phyloP scores from a whole-genome alignment of 2,797 vertebrate genomes.

The Florisuga fusca region DNA sequence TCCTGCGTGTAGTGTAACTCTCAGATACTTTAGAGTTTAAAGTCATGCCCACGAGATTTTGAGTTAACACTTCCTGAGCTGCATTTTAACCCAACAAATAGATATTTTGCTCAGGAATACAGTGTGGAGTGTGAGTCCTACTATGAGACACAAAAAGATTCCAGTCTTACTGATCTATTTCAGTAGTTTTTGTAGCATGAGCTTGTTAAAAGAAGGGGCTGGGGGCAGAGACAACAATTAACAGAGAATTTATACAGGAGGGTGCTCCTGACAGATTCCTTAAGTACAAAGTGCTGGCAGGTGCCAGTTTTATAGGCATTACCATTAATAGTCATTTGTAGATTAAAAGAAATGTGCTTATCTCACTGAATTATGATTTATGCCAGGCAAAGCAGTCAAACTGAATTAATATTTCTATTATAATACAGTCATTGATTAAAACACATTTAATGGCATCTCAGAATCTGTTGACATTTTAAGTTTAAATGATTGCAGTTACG shows the following conservation, averaged over 20 bases:
- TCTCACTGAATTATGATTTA: slow-evolving; percentile 79
- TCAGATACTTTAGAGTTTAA: not conserved
- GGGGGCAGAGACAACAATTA: not conserved
- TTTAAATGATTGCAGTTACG: slow-evolving; percentile 80
- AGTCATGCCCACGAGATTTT: not conserved
- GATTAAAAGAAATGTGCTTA: slow-evolving; percentile 71
- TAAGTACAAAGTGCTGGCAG: slow-evolving; percentile 66
- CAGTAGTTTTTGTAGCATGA: not conserved
- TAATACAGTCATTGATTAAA: slow-evolving; percentile 80
- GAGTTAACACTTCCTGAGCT: not conserved
- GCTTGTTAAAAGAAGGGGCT: not conserved
- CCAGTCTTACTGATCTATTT: not conserved
- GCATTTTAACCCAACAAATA: not conserved
- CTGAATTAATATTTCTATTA: slow-evolving; percentile 80
- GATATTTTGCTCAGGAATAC: not conserved
- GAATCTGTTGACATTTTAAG: slow-evolving; percentile 82
- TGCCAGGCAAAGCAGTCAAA: slow-evolving; percentile 72
- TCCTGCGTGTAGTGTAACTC: not conserved
- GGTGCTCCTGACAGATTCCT: slow-evolving; percentile 58
- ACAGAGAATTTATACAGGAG: slow-evolving; percentile 10
- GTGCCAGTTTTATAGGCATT: slow-evolving; percentile 75
- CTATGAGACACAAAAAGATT: not conserved
- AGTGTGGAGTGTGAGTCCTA: not conserved
- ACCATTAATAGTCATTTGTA: slow-evolving; percentile 71
- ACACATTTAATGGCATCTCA: slow-evolving; percentile 76